Evolutionary conservation across 2,113 vertebrate species (phyloP), one percentile per base, ranked within the genome.

Genomic region (Azemiops feae): DNA sequence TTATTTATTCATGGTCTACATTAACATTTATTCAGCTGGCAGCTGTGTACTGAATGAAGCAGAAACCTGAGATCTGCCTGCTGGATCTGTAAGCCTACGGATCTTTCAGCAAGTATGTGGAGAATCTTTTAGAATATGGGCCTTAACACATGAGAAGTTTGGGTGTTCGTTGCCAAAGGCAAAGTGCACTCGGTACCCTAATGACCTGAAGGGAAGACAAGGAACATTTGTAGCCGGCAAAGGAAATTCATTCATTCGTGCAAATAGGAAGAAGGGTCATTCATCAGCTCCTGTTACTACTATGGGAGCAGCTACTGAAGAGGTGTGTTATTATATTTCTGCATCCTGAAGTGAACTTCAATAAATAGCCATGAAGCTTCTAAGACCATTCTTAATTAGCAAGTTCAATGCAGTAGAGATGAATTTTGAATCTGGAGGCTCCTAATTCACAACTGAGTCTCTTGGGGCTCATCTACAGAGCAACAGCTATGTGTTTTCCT

Each of bases 1-100:
- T 97, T 89, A 97, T 96, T 97, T 96, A 97, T 97, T 97, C 93
- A 97, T 97, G 95, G 93, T 30, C 23, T 57, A 87, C 97, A 97
- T 97, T 97, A 97, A 95, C 96, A 97, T 97, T 96, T 94, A 96
- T 95, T 95, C 94, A 95, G 89, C 93, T 45, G 94, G 90, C 91
- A 34, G 89, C 95, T 93, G 93, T 88, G 93, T 25, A 1, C 9
- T 87, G 94, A 92, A 93, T 39, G 89, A 93, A 94, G 93, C 27
- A 93, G 96, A 91, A 96, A 97, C 92, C 30, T 60, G 96, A 97
- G 94, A 94, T 87, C 94, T n/a, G 90, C 88, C 89, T 93, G 93
- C 95, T 93, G 87, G 94, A 91, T 47, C 81, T 39, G 89, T 1
- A 0, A 50, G 85, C 88, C 81, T 0, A 0, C 30, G 85, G 50